Percentiles rank a stretch among this genome's conserved stretches.
phyloP scores from a whole-genome alignment of 2,888 invertebrate species.

The Chrysomela aeneicollis region DNA sequence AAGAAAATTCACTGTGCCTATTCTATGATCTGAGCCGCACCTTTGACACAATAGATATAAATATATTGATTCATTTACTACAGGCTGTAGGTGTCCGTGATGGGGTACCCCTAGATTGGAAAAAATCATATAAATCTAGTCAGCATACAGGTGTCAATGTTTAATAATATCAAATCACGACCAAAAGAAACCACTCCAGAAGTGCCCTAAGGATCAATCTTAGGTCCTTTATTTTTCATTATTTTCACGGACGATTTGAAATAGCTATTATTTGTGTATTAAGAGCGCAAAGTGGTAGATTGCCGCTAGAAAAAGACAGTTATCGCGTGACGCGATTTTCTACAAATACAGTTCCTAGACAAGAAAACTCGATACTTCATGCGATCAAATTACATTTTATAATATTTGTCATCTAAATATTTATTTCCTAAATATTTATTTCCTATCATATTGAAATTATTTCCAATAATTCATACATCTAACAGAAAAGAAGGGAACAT shows the following conservation, averaged over 20 bases:
- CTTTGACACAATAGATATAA: conserved; percentile 1
- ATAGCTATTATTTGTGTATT: too few relatives aligned
- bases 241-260: neutral
- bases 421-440: too few relatives aligned
- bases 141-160: neutral
- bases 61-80: neutral
- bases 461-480: too few relatives aligned
- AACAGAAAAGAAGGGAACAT: too few relatives aligned
- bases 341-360: too few relatives aligned
- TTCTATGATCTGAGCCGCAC: conserved; percentile 4
- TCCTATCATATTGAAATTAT: too few relatives aligned
- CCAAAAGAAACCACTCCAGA: neutral
- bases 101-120: neutral
- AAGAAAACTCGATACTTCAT: too few relatives aligned
- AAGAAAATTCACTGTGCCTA: conserved; percentile 3
- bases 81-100: neutral
- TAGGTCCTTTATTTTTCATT: neutral
- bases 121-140: neutral
- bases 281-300: too few relatives aligned
- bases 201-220: neutral
- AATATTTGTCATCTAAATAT: too few relatives aligned
- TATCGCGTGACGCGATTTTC: too few relatives aligned
- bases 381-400: too few relatives aligned
- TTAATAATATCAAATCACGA: neutral
- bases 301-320: too few relatives aligned